Percentiles rank a stretch among this genome's conserved stretches.
Conservation (phyloP, 2,888 invertebrate species). For the Eutolmus rufibarbis region DNA sequence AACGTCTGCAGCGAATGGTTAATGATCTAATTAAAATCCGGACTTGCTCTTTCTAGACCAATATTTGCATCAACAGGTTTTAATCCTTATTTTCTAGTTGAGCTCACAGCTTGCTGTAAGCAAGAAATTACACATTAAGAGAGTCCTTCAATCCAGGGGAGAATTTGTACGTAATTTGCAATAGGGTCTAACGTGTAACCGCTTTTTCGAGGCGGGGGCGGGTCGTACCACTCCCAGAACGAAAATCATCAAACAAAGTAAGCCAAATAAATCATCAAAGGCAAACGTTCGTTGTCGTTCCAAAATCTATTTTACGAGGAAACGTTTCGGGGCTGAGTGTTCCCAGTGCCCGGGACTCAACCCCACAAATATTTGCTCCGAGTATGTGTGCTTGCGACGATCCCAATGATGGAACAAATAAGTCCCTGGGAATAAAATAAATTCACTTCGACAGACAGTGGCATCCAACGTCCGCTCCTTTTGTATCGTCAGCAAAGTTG, state of each 20-base stretch:
- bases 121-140: background rate
- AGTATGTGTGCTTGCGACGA: background rate
- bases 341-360: background rate
- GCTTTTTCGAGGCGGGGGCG: background rate
- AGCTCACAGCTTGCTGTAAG: background rate
- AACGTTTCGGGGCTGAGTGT: background rate
- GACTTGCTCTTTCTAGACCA: background rate
- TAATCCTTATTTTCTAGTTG: background rate
- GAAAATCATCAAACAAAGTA: background rate
- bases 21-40: slow-evolving; percentile 21
- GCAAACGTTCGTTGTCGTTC: background rate
- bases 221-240: background rate
- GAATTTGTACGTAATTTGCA: background rate
- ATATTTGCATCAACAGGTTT: slow-evolving; percentile 19
- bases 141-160: background rate
- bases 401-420: background rate
- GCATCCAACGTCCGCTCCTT: background rate
- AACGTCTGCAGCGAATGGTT: background rate
- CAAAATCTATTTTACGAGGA: background rate
- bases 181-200: background rate
- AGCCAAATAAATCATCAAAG: background rate
- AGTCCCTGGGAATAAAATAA: background rate
- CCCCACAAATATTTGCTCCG: background rate
- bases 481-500: background rate
- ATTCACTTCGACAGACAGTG: background rate